Evolutionary conservation across 1,140 invertebrate species (phyloP), one percentile per base, ranked within the genome.

Genomic region (Holcopasites calliopsidis): DNA sequence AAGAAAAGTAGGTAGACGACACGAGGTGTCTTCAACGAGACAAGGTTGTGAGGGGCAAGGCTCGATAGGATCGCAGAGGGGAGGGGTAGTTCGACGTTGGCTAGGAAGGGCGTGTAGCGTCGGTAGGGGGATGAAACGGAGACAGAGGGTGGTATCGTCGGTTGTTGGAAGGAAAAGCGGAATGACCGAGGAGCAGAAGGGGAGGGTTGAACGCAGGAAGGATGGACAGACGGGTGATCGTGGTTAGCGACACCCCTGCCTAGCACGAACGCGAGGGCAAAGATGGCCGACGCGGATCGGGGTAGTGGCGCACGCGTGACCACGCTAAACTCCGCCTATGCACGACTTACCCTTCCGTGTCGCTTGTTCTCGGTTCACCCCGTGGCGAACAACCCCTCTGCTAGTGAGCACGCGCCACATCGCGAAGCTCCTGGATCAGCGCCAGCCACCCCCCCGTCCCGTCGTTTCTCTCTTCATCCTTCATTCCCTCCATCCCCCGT

Each of bases 201-300:
- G 55, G 64, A 54, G 62, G 76, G 75, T 75, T 42, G 57, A 66
- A 71, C 28, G 69, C 44, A 73, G 79, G 79, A 79, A 84, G 86
- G 82, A 86, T 76, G 85, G 84, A 87, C 77, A 70, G 75, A 81
- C 71, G 82, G 74, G 86, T 88, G 88, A 88, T 88, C 89, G 87
- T 85, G 87, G 88, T 85, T 88, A 89, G 86, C 80, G 86, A 87
- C 80, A 83, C 81, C 81, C 81, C 82, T 74, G 69, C 66, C 40
- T 47, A 68, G 61, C 69, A 42, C 73, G 66, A 62, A 68, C 69
- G 80, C 77, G 77, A 83, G 64, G 73, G 62, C 76, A 86, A 90
- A 89, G 88, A 91, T 90, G 89, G 90, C 90, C 87, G 90, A 84
- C 84, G 38, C 8, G 61, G 62, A 54, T 64, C 47, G 62, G 57